phyloP scores from a whole-genome alignment of 1,140 invertebrate genomes.

The Drosophila watanabei region DNA sequence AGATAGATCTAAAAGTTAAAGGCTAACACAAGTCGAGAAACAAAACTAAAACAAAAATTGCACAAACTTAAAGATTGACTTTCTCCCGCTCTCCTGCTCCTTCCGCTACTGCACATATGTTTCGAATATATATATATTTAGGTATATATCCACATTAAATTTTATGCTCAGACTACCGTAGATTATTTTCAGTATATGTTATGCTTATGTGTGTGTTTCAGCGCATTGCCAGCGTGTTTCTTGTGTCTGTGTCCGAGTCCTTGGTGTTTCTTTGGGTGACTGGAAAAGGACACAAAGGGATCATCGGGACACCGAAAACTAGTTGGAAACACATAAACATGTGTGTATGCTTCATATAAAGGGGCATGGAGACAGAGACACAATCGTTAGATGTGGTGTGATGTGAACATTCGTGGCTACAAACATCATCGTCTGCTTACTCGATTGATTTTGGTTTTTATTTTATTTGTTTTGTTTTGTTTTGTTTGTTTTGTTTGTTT shows the following conservation, averaged over 20 bases:
- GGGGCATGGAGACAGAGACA: slow-evolving; percentile 24
- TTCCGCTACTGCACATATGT: slow-evolving; percentile 48
- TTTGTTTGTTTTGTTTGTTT: slow-evolving; percentile 33
- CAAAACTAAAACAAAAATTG: slow-evolving; percentile 23
- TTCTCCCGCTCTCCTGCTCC: slow-evolving; percentile 12
- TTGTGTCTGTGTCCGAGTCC: slow-evolving; percentile 29
- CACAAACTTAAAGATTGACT: slow-evolving; percentile 36
- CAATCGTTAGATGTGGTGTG: slow-evolving; percentile 52
- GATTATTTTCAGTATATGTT: slow-evolving; percentile 73
- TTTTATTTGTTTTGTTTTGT: slow-evolving; percentile 21
- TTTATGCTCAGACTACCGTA: slow-evolving; percentile 77
- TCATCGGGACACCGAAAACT: slow-evolving; percentile 21
- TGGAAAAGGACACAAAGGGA: slow-evolving; percentile 30
- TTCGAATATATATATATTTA: slow-evolving; percentile 51
- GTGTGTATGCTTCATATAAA: slow-evolving; percentile 47
- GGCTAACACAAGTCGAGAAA: slow-evolving; percentile 28
- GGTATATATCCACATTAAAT: slow-evolving; percentile 65
- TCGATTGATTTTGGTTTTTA: slow-evolving; percentile 41
- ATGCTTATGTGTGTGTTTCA: slow-evolving; percentile 33
- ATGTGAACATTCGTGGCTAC: slow-evolving; percentile 67
- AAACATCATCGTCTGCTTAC: slow-evolving; percentile 29
- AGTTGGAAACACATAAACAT: slow-evolving; percentile 32
- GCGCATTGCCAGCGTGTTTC: slow-evolving; percentile 13
- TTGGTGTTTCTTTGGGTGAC: slow-evolving; percentile 17
- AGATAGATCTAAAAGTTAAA: slow-evolving; percentile 22